Base-by-base conservation (phyloP, 2,113 vertebrate species). In the Nicator chloris region DNA sequence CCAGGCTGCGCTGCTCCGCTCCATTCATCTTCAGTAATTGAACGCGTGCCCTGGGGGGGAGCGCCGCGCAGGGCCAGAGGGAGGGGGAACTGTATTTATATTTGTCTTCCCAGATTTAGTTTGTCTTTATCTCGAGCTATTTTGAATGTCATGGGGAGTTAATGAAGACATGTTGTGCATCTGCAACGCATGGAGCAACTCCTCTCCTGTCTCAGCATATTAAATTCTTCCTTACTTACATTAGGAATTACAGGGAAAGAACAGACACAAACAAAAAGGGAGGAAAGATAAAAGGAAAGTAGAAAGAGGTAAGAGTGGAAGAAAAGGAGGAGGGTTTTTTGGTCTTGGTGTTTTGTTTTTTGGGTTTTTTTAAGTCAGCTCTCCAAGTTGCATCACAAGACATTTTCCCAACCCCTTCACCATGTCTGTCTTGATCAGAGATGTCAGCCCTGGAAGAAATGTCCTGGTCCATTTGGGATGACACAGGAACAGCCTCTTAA, bases 131-230 rank as follows among this genome's bases (percentile, higher is more conserved):
- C 90, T 94, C 68, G 69, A 97, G 97, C 96, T 97, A 97, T 98
- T 97, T 92, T 95, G 95, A 97, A 97, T 95, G 98, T 98, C 98
- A 96, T 70, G 51, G 96, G 95, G 97, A 98, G 96, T 97, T 98
- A 98, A 98, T 98, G 97, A 97, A 98, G 98, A 97, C 95, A 92
- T 96, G 97, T 96, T 95, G 82, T 91, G 92, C 50, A 57, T 91
- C 79, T 91, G 92, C 92, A 94, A 90, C 31, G 95, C 96, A 47
- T 76, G 94, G 94, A 97, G 82, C 95, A 66, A 76, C 89, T 97
- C 76, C 96, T 94, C 87, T 94, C 93, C 91, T 94, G 94, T 97
- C 97, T 97, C 88, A 72, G 92, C 81, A 42, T 94, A 97, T 97
- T 96, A 97, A 96, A 96, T 59, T 79, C 88, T 97, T 91, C 72